phyloP scores from a whole-genome alignment of 2,797 vertebrate genomes.

The Silurus aristotelis region DNA sequence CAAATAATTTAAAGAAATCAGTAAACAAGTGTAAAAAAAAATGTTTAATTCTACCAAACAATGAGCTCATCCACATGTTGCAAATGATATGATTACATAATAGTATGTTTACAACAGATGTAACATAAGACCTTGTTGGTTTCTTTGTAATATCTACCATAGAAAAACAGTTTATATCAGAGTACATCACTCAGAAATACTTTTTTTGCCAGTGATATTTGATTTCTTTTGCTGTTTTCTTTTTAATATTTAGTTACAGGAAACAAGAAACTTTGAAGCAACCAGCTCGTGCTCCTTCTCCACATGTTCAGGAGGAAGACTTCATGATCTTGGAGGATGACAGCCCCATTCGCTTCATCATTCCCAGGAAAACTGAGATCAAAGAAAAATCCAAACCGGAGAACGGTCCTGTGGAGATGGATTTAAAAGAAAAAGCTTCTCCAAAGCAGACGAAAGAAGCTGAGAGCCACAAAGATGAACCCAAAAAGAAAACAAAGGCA shows the following conservation, averaged over 20 bases:
- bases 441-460: slow-evolving; percentile 16
- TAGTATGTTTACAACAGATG: neutral
- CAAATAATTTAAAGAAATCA: too few species aligned
- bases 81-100: neutral
- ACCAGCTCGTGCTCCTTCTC: slow-evolving; percentile 44
- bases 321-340: slow-evolving; percentile 76
- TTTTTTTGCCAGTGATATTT: too few species aligned
- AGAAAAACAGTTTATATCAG: neutral
- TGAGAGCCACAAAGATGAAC: slow-evolving; percentile 11
- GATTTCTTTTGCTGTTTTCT: neutral
- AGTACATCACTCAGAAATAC: neutral
- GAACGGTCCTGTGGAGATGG: neutral
- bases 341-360: slow-evolving; percentile 59
- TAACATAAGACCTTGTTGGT: too few species aligned
- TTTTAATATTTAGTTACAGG: slow-evolving; percentile 38
- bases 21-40: too few species aligned
- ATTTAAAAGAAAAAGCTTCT: slow-evolving; percentile 5
- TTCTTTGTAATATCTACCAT: neutral
- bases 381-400: slow-evolving; percentile 38
- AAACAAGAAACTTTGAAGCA: slow-evolving; percentile 37
- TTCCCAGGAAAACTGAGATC: slow-evolving; percentile 61
- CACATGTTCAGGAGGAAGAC: slow-evolving; percentile 69
- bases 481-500: slow-evolving; percentile 43
- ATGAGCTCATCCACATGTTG: too few species aligned
- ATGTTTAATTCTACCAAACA: too few species aligned